These are phyloP conservation scores for Pterostichus niger DNA, from an alignment of 2,888 invertebrate species.

Conservation along the genomic window DNA sequence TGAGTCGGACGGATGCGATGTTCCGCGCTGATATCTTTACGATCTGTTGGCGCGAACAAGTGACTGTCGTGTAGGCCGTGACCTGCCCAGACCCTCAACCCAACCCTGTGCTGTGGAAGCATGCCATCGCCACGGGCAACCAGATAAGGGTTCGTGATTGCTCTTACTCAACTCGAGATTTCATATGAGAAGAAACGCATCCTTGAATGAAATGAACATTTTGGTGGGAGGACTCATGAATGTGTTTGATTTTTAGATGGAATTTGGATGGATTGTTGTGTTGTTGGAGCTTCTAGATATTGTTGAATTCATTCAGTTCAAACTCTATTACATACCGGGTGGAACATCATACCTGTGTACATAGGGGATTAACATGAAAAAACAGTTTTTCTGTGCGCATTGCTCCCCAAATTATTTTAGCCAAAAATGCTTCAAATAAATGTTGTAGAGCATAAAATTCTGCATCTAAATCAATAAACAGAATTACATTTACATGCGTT, in stretches of 20 bases:
- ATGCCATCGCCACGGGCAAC: slow-evolving; percentile 44
- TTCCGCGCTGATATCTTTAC: slow-evolving; percentile 39
- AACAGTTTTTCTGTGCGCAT: no score
- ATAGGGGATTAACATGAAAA: no score
- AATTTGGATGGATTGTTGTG: background rate
- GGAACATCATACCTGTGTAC: no score
- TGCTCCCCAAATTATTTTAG: no score
- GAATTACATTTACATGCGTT: no score
- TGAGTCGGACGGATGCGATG: slow-evolving; percentile 24
- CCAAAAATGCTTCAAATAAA: no score
- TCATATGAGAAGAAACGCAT: slow-evolving; percentile 3
- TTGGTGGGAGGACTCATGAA: background rate
- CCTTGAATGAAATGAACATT: slow-evolving; percentile 7
- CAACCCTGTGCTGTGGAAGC: background rate
- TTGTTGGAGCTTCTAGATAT: background rate
- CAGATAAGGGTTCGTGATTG: slow-evolving; percentile 20
- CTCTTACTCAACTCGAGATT: slow-evolving; percentile 10
- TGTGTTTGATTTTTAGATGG: slow-evolving; percentile 5
- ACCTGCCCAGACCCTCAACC: slow-evolving; percentile 9
- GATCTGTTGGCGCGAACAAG: slow-evolving; percentile 42
- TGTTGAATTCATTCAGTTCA: background rate
- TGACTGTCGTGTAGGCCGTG: slow-evolving; percentile 33
- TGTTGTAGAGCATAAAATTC: no score
- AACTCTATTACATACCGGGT: no score
- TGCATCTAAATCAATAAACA: no score